Base-by-base conservation (phyloP, 2,797 vertebrate genomes). In the Mus caroli region DNA sequence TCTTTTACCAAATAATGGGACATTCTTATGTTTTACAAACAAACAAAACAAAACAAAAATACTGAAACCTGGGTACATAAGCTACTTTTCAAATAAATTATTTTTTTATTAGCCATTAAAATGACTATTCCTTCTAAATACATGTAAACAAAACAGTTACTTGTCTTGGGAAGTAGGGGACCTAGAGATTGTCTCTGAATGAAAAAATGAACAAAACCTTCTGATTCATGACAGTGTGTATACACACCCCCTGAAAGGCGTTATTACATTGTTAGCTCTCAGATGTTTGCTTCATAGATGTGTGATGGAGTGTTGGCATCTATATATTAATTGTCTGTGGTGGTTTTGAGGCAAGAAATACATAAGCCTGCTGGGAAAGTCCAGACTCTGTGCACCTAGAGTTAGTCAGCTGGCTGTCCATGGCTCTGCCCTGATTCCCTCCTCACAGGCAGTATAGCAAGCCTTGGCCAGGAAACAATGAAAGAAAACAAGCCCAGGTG, bases 171-270 rank as follows among this genome's bases (percentile, higher is more conserved):
- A 50, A 90, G n/a, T 71, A 89, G 13, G 6, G 46, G 14, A 5
- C 15, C 34, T 31, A 52, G n/a, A 95, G 79, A 22, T 84, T 79
- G 37, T 67, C 1, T n/a, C 56, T 67, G 6, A 17, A 50, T 10
- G 78, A 60, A 96, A 92, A 67, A 94, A 95, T 56, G 34, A 89
- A 94, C 1, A 73, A 69, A 88, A 71, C 50, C 43, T 80, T 76
- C 77, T 56, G 73, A 79, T 76, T 75, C 2, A 1, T 90, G 60
- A 40, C 43, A 37, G 3, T 12, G 17, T 86, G 17, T 13, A 67
- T 26, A 6, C 37, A 91, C n/a, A n/a, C 75, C 64, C 37, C 58
- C 37, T 60, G 15, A 40, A 56, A 52, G 10, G 56, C 12, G 15
- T 75, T 78, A 93, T 88, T 78, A 88, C 75, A 58, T 20, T 71